phyloP scores from a whole-genome alignment of 2,888 invertebrate genomes.

The Synergus umbraculus region DNA sequence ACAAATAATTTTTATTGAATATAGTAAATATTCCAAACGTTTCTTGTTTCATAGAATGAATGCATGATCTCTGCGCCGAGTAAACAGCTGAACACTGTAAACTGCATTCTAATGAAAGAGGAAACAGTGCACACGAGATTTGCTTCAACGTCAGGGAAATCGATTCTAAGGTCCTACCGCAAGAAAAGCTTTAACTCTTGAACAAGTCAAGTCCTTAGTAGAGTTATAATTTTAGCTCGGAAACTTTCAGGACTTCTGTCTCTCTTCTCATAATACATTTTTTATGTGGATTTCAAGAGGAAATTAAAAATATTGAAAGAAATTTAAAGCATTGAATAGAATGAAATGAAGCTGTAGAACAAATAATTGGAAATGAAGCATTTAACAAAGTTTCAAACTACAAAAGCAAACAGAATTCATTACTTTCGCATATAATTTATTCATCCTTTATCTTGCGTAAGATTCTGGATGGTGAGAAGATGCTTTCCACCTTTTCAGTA shows the following conservation, averaged over 20 bases:
- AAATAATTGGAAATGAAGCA: neutral
- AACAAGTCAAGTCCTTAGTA: neutral
- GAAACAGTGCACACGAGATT: neutral
- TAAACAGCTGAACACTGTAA: neutral
- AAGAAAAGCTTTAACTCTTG: neutral
- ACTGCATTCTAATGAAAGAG: neutral
- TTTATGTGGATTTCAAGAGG: neutral
- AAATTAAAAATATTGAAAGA: too few species aligned
- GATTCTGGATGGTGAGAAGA: neutral
- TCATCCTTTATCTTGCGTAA: neutral
- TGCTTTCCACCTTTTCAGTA: neutral
- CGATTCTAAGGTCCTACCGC: slow-evolving; percentile 1
- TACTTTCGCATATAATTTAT: neutral
- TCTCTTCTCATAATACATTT: neutral
- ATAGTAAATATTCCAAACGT: neutral
- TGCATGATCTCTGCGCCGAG: neutral
- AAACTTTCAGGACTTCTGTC: neutral
- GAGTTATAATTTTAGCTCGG: neutral
- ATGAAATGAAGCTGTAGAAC: too few species aligned
- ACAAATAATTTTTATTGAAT: neutral
- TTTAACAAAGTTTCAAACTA: neutral
- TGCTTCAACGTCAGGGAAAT: neutral
- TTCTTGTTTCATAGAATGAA: neutral
- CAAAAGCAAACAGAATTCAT: neutral
- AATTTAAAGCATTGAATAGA: too few species aligned